phyloP scores from a whole-genome alignment of 2,113 vertebrate species.

The Acanthisitta chloris region DNA sequence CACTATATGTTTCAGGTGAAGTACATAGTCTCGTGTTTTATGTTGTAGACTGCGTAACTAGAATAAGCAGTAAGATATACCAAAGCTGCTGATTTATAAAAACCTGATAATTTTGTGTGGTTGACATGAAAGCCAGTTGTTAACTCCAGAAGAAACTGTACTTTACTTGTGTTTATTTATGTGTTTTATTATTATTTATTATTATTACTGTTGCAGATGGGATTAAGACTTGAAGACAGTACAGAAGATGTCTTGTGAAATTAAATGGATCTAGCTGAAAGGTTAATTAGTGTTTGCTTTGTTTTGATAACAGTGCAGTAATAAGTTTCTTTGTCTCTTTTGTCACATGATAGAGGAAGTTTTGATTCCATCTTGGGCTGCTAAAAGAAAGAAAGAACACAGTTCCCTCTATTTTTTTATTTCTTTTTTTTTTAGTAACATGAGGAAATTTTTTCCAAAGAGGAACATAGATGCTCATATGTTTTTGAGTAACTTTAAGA shows the following conservation, averaged over 20 bases:
- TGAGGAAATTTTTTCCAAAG: not conserved
- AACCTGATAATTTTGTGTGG: not conserved
- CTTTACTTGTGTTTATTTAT: not conserved
- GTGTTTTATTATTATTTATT: not conserved
- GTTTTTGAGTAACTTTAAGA: conserved; percentile 8
- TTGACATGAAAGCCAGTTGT: not conserved
- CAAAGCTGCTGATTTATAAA: not conserved
- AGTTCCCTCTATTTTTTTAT: not conserved
- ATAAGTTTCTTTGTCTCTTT: not conserved
- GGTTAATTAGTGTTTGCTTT: conserved; percentile 3
- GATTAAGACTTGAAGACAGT: not conserved
- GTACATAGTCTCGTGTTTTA: not conserved
- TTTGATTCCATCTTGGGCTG: not conserved
- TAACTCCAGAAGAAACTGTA: not conserved
- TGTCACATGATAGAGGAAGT: not conserved
- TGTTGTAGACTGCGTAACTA: not conserved
- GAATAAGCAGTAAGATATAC: not conserved
- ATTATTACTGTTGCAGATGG: not conserved
- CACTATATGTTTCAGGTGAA: not conserved
- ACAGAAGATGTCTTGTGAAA: not conserved
- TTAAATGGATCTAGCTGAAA: not conserved
- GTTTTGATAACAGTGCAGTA: not conserved
- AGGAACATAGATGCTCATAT: not conserved
- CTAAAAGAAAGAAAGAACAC: conserved; percentile 9
- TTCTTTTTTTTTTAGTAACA: not conserved